Evolutionary conservation across 2,797 vertebrate species (phyloP).

Genomic region (Botia kubotai): DNA sequence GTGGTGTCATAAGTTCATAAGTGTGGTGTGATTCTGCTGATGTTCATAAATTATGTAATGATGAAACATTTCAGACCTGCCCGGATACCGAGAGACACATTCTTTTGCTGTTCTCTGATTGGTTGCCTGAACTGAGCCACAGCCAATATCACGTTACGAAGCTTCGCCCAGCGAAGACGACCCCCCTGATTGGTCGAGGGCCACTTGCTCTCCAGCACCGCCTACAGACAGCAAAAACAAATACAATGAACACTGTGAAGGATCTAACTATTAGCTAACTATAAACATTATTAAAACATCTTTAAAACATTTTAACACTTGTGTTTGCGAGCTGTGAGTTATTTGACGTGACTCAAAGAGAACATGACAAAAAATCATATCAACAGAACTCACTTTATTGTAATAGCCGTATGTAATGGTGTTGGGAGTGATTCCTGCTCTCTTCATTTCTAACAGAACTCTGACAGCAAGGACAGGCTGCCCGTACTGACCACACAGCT

Average conservation of each 20-base stretch:
- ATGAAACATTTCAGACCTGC: conserved; percentile 66
- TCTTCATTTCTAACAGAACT: conserved; percentile 94
- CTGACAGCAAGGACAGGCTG: conserved; percentile 91
- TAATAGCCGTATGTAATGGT: conserved; percentile 96
- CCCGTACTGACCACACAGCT: conserved; percentile 92
- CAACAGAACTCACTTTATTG: conserved; percentile 85
- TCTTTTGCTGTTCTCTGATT: conserved; percentile 76
- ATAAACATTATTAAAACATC: too few relatives aligned
- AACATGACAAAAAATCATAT: too few relatives aligned
- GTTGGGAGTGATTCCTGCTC: conserved; percentile 92
- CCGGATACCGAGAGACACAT: conserved; percentile 66
- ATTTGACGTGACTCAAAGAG: too few relatives aligned
- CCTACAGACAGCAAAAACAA: conserved; percentile 72
- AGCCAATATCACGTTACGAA: conserved; percentile 90
- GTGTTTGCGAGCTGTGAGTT: too few relatives aligned
- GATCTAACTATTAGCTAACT: too few relatives aligned
- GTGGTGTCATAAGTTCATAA: neutral
- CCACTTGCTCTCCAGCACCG: conserved; percentile 95
- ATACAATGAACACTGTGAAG: neutral
- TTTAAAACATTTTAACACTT: neutral
- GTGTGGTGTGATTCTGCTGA: neutral
- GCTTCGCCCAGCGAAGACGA: conserved; percentile 91
- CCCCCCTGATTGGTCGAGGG: conserved; percentile 88
- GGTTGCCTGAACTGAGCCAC: conserved; percentile 92
- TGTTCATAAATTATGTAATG: neutral